phyloP scores from a whole-genome alignment of 2,888 invertebrate genomes.

The Scaptomyza flava region DNA sequence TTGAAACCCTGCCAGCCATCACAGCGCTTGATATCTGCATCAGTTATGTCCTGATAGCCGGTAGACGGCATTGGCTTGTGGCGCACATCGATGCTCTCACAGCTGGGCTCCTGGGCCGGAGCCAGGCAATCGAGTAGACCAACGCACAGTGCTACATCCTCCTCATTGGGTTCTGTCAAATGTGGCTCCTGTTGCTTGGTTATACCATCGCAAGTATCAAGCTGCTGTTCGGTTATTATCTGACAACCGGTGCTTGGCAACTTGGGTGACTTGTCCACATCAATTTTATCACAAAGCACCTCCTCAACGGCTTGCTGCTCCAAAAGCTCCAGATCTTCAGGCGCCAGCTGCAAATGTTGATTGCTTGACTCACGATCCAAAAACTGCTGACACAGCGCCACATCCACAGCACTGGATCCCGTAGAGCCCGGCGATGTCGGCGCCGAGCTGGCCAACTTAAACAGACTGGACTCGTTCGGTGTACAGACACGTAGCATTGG shows the following conservation, averaged over 20 bases:
- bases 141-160: constrained; percentile 69
- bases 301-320: constrained; percentile 73
- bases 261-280: constrained; percentile 62
- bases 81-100: constrained; percentile 65
- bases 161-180: constrained; percentile 38
- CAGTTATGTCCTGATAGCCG: constrained; percentile 65
- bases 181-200: neutral
- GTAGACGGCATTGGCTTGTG: constrained; percentile 62
- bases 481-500: constrained; percentile 85
- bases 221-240: constrained; percentile 66
- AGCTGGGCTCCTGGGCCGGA: constrained; percentile 65
- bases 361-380: constrained; percentile 46
- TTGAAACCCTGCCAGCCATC: constrained; percentile 43
- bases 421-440: constrained; percentile 65
- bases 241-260: constrained; percentile 69
- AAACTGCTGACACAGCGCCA: constrained; percentile 67
- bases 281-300: constrained; percentile 74
- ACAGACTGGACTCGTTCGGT: constrained; percentile 86
- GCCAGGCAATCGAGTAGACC: constrained; percentile 66
- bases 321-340: constrained; percentile 47
- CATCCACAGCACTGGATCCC: constrained; percentile 38
- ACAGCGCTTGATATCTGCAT: constrained; percentile 58
- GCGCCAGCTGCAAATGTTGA: constrained; percentile 29
- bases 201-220: constrained; percentile 67
- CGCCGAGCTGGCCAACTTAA: constrained; percentile 73